phyloP scores from a whole-genome alignment of 92 coral and sea anemone species.

The Porites evermanni region DNA sequence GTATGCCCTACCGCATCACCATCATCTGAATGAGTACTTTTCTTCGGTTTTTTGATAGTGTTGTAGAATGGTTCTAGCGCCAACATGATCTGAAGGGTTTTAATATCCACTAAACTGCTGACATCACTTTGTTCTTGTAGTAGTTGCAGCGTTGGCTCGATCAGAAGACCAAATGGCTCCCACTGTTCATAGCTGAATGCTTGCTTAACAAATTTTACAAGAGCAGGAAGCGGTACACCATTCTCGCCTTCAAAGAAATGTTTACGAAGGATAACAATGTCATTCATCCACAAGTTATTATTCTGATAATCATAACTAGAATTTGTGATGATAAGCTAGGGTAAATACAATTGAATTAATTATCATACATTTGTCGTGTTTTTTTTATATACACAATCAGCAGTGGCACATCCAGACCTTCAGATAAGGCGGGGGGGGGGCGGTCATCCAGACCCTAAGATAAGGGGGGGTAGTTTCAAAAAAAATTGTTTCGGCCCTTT shows the following conservation, averaged over 20 bases:
- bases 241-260: conserved; percentile 66
- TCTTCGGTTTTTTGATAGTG: conserved; percentile 79
- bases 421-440: too few relatives aligned
- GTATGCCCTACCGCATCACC: conserved; percentile 50
- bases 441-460: too few relatives aligned
- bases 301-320: too few relatives aligned
- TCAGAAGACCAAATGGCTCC: conserved; percentile 81
- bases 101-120: conserved; percentile 72
- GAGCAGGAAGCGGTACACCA: conserved; percentile 89
- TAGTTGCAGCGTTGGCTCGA: conserved; percentile 75
- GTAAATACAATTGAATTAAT: too few relatives aligned
- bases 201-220: conserved; percentile 88
- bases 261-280: too few relatives aligned
- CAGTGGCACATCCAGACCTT: too few relatives aligned
- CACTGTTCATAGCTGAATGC: conserved; percentile 97
- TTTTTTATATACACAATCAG: too few relatives aligned
- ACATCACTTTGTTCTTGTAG: conserved; percentile 60
- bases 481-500: too few relatives aligned
- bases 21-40: conserved; percentile 52
- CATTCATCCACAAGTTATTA: too few relatives aligned
- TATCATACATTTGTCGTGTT: too few relatives aligned
- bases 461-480: too few relatives aligned
- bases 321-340: too few relatives aligned
- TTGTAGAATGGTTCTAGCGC: conserved; percentile 90
- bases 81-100: conserved; percentile 85